Evolutionary conservation across 2,797 vertebrate genomes (phyloP).

Genomic region (Avahi laniger): DNA sequence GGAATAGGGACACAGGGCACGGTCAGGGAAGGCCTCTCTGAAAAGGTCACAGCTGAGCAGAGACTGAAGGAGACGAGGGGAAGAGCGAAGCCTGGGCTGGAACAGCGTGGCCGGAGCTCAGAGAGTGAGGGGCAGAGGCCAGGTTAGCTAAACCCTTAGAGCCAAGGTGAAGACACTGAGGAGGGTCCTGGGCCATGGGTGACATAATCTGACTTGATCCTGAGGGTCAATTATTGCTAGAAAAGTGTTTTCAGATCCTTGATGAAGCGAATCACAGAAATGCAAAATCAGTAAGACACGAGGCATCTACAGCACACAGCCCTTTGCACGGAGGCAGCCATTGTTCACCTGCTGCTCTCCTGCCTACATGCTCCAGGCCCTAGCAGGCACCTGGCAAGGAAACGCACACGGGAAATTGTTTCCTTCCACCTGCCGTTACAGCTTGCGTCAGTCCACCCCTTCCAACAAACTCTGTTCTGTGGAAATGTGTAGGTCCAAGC

Average conservation of each 20-base stretch:
- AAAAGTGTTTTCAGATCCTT: not conserved
- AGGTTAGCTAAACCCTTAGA: not conserved
- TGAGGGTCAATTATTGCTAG: not conserved
- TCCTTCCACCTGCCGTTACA: accelerated
- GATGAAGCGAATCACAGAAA: not conserved
- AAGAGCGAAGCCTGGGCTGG: not conserved
- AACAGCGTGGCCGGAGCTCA: not conserved
- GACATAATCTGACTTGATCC: not conserved
- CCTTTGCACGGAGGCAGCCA: not conserved
- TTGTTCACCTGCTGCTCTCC: not conserved
- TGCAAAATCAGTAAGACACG: not conserved
- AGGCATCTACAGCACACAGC: too few relatives aligned
- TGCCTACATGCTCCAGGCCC: not conserved
- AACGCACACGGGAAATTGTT: accelerated
- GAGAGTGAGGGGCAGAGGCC: not conserved
- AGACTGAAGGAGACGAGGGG: not conserved
- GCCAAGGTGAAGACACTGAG: not conserved
- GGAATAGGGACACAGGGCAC: not conserved
- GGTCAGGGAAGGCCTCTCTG: not conserved
- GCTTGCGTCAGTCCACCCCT: not conserved
- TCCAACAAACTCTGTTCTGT: not conserved
- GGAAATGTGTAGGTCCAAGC: not conserved
- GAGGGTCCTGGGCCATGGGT: not conserved
- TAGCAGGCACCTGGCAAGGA: accelerated
- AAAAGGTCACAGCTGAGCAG: not conserved